Conservation (phyloP, 2,113 vertebrate genomes). For the Castor canadensis region DNA sequence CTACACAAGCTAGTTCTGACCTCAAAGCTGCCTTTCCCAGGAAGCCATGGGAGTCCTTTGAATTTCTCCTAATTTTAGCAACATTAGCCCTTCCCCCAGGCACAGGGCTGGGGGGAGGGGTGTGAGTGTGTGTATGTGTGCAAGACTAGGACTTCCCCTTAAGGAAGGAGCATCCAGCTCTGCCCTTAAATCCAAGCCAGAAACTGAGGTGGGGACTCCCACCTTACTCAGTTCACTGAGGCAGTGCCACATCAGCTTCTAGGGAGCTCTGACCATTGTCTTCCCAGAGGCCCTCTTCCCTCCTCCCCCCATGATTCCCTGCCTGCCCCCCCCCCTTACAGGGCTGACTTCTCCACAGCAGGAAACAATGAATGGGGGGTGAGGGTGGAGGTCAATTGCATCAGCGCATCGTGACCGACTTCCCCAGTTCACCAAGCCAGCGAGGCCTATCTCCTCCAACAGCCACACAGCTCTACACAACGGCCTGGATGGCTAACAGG, state of each 20-base stretch:
- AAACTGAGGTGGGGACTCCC: background rate
- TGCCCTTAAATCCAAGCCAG: background rate
- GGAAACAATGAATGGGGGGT: constrained; percentile 74
- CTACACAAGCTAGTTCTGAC: background rate
- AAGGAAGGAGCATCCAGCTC: background rate
- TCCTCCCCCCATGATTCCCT: background rate
- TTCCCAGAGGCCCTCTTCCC: background rate
- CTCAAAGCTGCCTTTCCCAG: constrained; percentile 47
- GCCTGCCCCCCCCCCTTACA: background rate
- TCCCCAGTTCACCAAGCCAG: constrained; percentile 55
- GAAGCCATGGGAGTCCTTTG: constrained; percentile 56
- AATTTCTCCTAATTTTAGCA: constrained; percentile 80
- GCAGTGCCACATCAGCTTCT: background rate
- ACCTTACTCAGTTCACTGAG: background rate
- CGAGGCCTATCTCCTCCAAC: background rate
- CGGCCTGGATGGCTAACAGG: background rate
- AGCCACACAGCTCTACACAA: background rate
- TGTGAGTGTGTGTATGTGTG: background rate
- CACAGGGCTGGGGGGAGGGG: background rate
- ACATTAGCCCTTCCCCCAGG: constrained; percentile 34
- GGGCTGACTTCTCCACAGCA: constrained; percentile 63
- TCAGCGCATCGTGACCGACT: constrained; percentile 69
- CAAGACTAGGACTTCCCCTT: background rate
- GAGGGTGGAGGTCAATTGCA: constrained; percentile 44
- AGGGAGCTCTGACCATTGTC: background rate